phyloP scores from a whole-genome alignment of 2,888 invertebrate genomes.

The Lithodes maja region DNA sequence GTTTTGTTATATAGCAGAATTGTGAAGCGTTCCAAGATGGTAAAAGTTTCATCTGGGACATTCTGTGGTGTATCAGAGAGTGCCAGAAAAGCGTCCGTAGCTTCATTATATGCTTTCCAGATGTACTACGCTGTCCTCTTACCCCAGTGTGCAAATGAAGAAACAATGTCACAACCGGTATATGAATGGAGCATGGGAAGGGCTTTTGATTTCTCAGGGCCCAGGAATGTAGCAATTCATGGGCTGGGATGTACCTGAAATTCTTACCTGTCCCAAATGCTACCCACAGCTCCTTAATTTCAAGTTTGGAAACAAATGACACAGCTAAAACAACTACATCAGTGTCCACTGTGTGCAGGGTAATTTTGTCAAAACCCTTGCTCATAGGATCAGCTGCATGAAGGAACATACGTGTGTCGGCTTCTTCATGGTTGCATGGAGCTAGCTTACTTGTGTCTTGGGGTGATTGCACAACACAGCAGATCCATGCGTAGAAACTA shows the following conservation, averaged over 20 bases:
- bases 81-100: too few relatives aligned
- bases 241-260: conserved; percentile 18
- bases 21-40: too few relatives aligned
- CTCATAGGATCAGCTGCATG: neutral
- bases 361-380: neutral
- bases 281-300: neutral
- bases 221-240: conserved; percentile 11
- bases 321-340: conserved; percentile 1
- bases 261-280: neutral
- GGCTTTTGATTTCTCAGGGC: neutral
- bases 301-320: neutral
- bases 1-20: too few relatives aligned
- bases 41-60: too few relatives aligned
- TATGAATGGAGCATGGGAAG: too few relatives aligned
- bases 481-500: neutral
- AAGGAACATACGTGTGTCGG: neutral
- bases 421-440: conserved; percentile 20
- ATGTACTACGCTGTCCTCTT: too few relatives aligned
- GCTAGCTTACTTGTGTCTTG: neutral
- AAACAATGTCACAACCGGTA: neutral
- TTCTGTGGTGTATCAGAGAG: too few relatives aligned
- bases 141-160: neutral
- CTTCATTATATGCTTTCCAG: too few relatives aligned
- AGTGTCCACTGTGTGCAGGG: neutral
- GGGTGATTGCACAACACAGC: neutral